phyloP scores from a whole-genome alignment of 2,888 invertebrate species.

The Aelia acuminata region DNA sequence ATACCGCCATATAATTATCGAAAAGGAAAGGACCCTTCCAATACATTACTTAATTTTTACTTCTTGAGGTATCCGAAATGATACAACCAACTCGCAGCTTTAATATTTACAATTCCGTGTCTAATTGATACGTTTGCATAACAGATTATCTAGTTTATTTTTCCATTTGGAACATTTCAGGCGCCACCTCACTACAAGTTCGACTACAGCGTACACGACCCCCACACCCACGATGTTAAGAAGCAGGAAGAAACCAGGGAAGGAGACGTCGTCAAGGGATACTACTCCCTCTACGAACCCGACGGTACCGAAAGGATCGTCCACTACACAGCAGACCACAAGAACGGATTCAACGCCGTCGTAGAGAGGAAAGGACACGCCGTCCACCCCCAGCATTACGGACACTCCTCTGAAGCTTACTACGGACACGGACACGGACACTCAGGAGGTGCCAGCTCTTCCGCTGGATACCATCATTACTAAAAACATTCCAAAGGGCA shows the following conservation, averaged over 20 bases:
- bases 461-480: constrained; percentile 18
- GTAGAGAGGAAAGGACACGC: constrained; percentile 65
- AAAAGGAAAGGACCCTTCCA: no score
- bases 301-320: constrained; percentile 47
- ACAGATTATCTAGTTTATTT: no score
- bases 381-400: constrained; percentile 23
- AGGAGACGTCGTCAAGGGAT: constrained; percentile 40
- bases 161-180: not conserved
- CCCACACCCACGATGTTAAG: constrained; percentile 71
- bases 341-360: constrained; percentile 67
- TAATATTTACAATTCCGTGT: no score
- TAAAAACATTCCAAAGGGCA: not conserved
- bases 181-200: constrained; percentile 65
- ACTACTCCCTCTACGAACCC: constrained; percentile 67
- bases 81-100: no score
- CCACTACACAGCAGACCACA: constrained; percentile 68
- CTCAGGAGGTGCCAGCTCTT: not conserved
- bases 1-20: no score
- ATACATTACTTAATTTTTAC: no score
- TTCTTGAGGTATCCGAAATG: no score
- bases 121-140: no score
- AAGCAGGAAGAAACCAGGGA: constrained; percentile 69
- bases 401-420: constrained; percentile 14
- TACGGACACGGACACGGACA: constrained; percentile 27
- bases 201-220: constrained; percentile 71